A percentile compares a stretch with the other conserved stretches of the same genome.
Evolutionary conservation across 1,140 invertebrate genomes (phyloP).

Genomic region (Cyclina sinensis): DNA sequence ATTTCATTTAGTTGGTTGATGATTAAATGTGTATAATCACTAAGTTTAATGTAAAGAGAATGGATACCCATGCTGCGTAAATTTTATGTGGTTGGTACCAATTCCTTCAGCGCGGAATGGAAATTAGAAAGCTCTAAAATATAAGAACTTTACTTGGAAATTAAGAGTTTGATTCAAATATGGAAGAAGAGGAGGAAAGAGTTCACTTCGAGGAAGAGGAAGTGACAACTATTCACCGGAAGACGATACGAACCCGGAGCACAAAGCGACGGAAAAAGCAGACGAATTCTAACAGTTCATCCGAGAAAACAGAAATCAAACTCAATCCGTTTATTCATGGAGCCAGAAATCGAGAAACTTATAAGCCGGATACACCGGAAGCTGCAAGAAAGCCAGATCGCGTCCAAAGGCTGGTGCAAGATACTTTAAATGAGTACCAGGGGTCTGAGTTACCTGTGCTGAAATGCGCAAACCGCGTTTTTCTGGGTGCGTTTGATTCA

Average conservation of each 20-base stretch:
- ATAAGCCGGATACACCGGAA: background rate
- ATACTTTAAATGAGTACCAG: constrained; percentile 62
- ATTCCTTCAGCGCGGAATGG: no score
- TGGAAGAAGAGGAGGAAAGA: constrained; percentile 45
- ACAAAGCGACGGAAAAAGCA: constrained; percentile 23
- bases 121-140: no score
- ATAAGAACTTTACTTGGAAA: no score
- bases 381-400: background rate
- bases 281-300: background rate
- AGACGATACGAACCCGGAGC: constrained; percentile 46
- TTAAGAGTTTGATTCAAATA: background rate
- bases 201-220: constrained; percentile 48
- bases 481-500: constrained; percentile 54
- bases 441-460: constrained; percentile 26
- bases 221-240: constrained; percentile 53
- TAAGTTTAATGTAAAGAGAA: no score
- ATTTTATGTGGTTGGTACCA: no score
- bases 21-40: no score
- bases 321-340: constrained; percentile 47
- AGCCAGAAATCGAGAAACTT: background rate
- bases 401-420: constrained; percentile 48
- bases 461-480: constrained; percentile 26
- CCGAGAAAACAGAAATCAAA: constrained; percentile 36
- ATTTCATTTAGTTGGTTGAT: no score
- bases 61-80: no score